These are phyloP conservation scores for Sebastes dallii DNA, from an alignment of 2,797 vertebrate species.

Conservation along the genomic window DNA sequence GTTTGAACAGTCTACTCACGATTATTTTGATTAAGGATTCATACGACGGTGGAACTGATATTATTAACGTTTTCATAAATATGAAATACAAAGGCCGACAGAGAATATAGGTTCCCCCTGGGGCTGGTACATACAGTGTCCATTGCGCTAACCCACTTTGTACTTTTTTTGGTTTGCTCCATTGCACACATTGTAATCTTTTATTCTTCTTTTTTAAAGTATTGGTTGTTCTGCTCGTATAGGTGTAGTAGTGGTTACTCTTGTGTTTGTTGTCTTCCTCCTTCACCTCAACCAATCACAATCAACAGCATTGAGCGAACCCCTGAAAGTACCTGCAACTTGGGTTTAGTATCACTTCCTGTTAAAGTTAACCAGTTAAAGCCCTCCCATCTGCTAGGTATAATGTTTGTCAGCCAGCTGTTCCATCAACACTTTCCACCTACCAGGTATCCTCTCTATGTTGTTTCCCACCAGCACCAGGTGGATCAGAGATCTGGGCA, in stretches of 20 bases:
- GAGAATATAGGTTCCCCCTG: background rate
- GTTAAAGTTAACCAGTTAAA: background rate
- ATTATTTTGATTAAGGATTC: no score
- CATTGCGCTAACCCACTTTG: no score
- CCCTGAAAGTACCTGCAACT: background rate
- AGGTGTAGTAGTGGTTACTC: background rate
- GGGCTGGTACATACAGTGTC: background rate
- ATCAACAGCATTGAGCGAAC: background rate
- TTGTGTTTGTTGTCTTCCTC: background rate
- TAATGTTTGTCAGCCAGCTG: background rate
- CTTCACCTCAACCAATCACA: background rate
- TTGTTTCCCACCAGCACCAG: conserved; percentile 93
- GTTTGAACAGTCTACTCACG: background rate
- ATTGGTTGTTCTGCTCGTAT: background rate
- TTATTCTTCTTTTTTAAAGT: background rate
- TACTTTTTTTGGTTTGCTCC: no score
- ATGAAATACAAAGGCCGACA: background rate
- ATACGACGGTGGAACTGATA: no score
- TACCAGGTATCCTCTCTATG: conserved; percentile 92
- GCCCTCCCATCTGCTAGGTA: background rate
- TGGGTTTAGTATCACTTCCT: background rate
- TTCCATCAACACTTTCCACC: conserved; percentile 3
- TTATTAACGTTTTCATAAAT: background rate
- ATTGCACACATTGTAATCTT: no score
- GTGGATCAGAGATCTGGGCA: conserved; percentile 92